Evolutionary conservation across 2,888 invertebrate genomes (phyloP).

Genomic region (Clepsis dumicolana): DNA sequence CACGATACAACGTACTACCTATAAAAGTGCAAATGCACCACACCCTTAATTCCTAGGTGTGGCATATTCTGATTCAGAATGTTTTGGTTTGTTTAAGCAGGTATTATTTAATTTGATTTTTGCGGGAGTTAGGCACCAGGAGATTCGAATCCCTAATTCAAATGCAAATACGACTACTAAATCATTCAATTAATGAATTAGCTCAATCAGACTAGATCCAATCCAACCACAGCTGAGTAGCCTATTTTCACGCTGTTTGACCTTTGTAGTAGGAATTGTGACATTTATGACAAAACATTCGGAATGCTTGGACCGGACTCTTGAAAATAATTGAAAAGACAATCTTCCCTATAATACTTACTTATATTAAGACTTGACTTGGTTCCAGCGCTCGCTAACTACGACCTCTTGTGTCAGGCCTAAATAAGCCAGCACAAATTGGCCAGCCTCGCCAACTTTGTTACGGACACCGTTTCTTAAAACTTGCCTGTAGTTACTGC

Average conservation of each 20-base stretch:
- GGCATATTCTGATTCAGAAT: not conserved
- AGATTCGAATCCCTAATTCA: not conserved
- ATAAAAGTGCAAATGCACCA: too few relatives aligned
- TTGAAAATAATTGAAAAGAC: not conserved
- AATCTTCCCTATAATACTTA: not conserved
- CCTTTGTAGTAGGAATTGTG: too few relatives aligned
- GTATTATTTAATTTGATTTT: not conserved
- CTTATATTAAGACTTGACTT: slow-evolving; percentile 14
- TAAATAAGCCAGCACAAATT: slow-evolving; percentile 38
- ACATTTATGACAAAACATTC: not conserved
- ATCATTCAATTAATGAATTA: not conserved
- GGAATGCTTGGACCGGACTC: not conserved
- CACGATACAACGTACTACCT: too few relatives aligned
- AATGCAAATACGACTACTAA: too few relatives aligned
- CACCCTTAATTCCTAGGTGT: too few relatives aligned
- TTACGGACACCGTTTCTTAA: slow-evolving; percentile 36
- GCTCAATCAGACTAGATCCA: not conserved
- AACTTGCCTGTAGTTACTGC: slow-evolving; percentile 41
- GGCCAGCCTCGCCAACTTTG: slow-evolving; percentile 22
- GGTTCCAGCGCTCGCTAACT: slow-evolving; percentile 9
- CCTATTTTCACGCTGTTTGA: too few relatives aligned
- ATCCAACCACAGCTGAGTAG: not conserved
- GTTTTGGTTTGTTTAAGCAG: not conserved
- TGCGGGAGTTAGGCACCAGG: not conserved
- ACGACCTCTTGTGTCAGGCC: slow-evolving; percentile 26